A percentile compares a stretch with the other conserved stretches of the same genome.
phyloP scores from a whole-genome alignment of 2,797 vertebrate genomes.

The Naso thynnoides region DNA sequence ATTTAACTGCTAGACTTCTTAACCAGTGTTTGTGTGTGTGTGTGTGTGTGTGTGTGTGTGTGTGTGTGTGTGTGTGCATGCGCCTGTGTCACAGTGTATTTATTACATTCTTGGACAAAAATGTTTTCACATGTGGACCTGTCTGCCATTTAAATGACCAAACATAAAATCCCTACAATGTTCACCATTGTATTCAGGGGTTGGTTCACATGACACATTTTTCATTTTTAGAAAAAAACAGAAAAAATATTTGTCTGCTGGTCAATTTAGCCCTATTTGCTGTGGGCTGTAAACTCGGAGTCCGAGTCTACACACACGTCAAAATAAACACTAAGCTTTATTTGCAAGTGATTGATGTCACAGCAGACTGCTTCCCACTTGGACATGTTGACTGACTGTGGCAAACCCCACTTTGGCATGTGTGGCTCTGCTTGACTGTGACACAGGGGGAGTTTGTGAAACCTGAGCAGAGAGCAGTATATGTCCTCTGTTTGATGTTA shows the following conservation, averaged over 20 bases:
- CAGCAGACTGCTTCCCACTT: not conserved
- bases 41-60: slow-evolving; percentile 13
- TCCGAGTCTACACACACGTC: slow-evolving; percentile 3
- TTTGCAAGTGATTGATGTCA: slow-evolving; percentile 1
- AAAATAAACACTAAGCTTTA: slow-evolving; percentile 14
- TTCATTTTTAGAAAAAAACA: slow-evolving; percentile 15
- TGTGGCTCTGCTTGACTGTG: slow-evolving; percentile 4
- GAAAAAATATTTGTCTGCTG: not conserved
- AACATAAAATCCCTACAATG: too few species aligned
- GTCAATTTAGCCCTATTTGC: not conserved
- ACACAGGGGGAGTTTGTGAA: slow-evolving; percentile 50
- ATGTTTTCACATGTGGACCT: too few species aligned
- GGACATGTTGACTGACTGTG: slow-evolving; percentile 25
- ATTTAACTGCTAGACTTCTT: too few species aligned
- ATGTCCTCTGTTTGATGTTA: slow-evolving; percentile 57
- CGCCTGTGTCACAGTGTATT: not conserved
- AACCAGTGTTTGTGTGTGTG: slow-evolving; percentile 16
- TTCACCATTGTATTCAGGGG: too few species aligned
- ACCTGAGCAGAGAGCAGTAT: slow-evolving; percentile 50
- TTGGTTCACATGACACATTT: too few species aligned
- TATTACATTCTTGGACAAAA: too few species aligned
- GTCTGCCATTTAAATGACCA: too few species aligned
- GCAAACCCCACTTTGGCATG: slow-evolving; percentile 48
- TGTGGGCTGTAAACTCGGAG: not conserved
- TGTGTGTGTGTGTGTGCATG: slow-evolving; percentile 7